Evolutionary conservation across 2,888 invertebrate species (phyloP), one percentile per base, ranked within the genome.

Genomic region (Lasioglossum zephyrum): DNA sequence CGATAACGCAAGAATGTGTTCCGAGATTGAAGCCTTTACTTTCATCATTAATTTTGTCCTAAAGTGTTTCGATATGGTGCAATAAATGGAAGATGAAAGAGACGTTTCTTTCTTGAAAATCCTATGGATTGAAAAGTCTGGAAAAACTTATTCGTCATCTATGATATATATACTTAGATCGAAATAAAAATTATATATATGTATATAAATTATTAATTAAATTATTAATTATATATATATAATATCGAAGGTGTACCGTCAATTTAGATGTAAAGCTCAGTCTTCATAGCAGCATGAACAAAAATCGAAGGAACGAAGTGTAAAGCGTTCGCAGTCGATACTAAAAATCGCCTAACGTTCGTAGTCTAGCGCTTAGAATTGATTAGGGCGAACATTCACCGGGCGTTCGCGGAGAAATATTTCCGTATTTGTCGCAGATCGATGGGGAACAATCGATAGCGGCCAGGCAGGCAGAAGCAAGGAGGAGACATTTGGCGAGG

Each of bases 401-500:
- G 4, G n/a, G 66, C 39, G 69, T 18, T n/a, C 22, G n/a, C 41
- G 39, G 49, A 60, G 44, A 47, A 66, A 63, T 18, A 49, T 74
- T 74, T 44, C 18, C 22, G 13, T 66, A 11, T 70, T 80, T 22
- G 73, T 77, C 73, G 57, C 39, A 95, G 95, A 92, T 93, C 95
- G 96, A 96, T 84, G 95, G 95, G 87, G 96, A 96, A 18, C 96
- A 96, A 91, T 96, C 96, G 57, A 95, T 96, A 77, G 96, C 96
- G 8, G 95, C 96, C 36, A 93, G 96, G 86, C 96, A 97, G 95
- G 96, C 97, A 93, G 96, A 97, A 96, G 95, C 97, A 74, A 96
- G 97, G 92, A 96, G 98, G 85, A 96, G 98, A 74, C 97, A 97
- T 74, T 96, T 97, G 92, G 97, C 98, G 0, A 96, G 97, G 89